Evolutionary conservation across 2,797 vertebrate genomes (phyloP).

Genomic region (Cossypha dichroa): DNA sequence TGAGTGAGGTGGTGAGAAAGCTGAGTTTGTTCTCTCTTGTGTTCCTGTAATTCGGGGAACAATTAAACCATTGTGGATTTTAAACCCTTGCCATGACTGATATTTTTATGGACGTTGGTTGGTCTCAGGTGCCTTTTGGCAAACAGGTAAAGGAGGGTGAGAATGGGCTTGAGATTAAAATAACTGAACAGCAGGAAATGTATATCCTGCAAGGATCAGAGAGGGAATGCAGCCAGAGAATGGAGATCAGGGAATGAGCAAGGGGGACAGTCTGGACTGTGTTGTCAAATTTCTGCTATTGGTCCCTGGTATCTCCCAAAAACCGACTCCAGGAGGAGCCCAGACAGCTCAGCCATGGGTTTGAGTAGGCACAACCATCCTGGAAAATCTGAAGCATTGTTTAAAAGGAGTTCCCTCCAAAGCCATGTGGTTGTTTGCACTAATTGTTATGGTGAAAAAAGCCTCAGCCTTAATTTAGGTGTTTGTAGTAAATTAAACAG

Average conservation of each 20-base stretch:
- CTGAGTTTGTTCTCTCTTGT: background rate
- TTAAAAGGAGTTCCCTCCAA: background rate
- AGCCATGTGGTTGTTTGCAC: background rate
- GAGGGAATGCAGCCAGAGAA: background rate
- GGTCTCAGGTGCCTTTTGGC: background rate
- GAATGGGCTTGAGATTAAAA: background rate
- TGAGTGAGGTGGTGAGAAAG: background rate
- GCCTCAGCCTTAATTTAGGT: background rate
- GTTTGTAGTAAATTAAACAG: background rate
- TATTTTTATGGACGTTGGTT: rapidly evolving
- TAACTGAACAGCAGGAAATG: background rate
- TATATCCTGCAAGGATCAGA: background rate
- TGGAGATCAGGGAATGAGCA: background rate
- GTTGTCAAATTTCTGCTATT: background rate
- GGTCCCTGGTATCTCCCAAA: background rate
- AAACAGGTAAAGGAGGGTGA: background rate
- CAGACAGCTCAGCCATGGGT: background rate
- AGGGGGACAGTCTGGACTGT: background rate
- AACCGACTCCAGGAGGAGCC: background rate
- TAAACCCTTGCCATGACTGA: background rate
- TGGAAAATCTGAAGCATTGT: background rate
- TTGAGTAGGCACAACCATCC: background rate
- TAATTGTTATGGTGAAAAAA: background rate
- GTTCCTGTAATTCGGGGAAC: background rate
- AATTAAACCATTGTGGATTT: background rate